These are phyloP conservation scores for Acrobasis consociella DNA, from an alignment of 2,888 invertebrate genomes.

Conservation along the genomic window DNA sequence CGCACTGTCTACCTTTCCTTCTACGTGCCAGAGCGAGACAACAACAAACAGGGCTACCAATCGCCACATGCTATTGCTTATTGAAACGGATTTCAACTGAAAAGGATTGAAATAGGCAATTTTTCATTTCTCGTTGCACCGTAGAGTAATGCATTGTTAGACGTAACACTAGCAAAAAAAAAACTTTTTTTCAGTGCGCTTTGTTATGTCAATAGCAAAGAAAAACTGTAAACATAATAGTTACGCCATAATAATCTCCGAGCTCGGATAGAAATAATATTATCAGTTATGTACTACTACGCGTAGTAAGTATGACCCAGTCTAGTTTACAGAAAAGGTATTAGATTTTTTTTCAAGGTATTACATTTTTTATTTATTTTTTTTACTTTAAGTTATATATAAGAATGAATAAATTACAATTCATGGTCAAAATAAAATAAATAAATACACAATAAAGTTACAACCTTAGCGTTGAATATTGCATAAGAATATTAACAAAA, in stretches of 20 bases:
- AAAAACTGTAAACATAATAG: neutral
- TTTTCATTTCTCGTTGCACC: constrained; percentile 20
- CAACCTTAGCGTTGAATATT: too few relatives aligned
- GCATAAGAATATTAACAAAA: too few relatives aligned
- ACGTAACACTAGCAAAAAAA: neutral
- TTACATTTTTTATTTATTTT: too few relatives aligned
- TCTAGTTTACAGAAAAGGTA: too few relatives aligned
- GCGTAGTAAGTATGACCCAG: too few relatives aligned
- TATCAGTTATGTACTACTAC: too few relatives aligned
- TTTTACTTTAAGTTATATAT: too few relatives aligned
- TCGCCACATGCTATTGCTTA: constrained; percentile 30
- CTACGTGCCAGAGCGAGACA: constrained; percentile 25
- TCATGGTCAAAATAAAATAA: too few relatives aligned
- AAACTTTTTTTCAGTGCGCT: neutral
- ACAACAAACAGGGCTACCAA: constrained; percentile 18
- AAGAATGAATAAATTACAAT: too few relatives aligned
- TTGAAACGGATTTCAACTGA: constrained; percentile 14
- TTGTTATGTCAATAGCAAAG: constrained; percentile 1
- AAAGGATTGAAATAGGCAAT: constrained; percentile 20
- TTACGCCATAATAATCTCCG: neutral
- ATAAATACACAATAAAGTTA: too few relatives aligned
- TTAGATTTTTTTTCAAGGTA: too few relatives aligned
- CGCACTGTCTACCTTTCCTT: constrained; percentile 27
- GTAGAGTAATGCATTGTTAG: constrained; percentile 12
- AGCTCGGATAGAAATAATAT: too few relatives aligned